Evolutionary conservation across 2,888 invertebrate species (phyloP).

Genomic region (Nowickia ferox): DNA sequence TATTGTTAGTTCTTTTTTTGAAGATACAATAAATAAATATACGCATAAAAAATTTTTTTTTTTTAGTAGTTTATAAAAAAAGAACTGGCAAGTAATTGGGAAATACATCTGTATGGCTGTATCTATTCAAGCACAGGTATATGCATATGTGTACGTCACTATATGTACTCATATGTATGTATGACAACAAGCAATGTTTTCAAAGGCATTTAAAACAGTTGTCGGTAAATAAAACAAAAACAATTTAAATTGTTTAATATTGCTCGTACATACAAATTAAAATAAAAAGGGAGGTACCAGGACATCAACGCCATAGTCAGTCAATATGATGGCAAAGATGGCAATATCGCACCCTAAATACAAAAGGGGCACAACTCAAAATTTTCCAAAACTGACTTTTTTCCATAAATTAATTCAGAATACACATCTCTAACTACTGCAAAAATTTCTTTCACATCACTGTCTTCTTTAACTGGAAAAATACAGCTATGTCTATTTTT

Average conservation of each 20-base stretch:
- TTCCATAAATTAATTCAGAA: too few relatives aligned
- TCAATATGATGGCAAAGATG: too few relatives aligned
- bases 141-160: neutral
- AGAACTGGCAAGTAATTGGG: neutral
- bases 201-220: constrained; percentile 3
- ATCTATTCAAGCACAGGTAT: neutral
- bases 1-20: too few relatives aligned
- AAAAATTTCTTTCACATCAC: too few relatives aligned
- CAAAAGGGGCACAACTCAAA: too few relatives aligned
- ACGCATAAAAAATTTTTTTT: too few relatives aligned
- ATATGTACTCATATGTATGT: neutral
- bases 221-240: neutral
- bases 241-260: constrained; percentile 13
- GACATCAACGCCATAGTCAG: neutral
- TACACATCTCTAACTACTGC: too few relatives aligned
- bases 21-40: too few relatives aligned
- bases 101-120: neutral
- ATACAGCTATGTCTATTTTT: too few relatives aligned
- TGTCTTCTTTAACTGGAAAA: too few relatives aligned
- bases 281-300: neutral
- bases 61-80: constrained; percentile 20
- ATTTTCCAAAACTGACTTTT: too few relatives aligned
- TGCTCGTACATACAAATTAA: neutral
- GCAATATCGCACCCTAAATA: too few relatives aligned
- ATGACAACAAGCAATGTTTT: neutral